phyloP scores from a whole-genome alignment of 2,888 invertebrate genomes.

The Disparrhopalites patrizii region DNA sequence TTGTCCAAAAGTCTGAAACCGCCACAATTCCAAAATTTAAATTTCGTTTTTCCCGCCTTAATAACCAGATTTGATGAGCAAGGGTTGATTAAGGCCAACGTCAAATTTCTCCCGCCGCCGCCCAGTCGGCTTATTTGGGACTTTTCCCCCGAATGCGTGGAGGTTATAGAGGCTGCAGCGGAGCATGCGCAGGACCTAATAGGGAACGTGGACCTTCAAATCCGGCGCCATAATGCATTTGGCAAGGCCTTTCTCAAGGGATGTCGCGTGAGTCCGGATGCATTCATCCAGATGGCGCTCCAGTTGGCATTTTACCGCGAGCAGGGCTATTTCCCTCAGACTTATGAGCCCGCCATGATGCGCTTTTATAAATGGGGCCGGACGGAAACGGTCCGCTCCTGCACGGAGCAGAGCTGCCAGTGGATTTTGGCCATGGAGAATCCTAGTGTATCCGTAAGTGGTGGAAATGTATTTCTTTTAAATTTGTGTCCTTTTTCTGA shows the following conservation, averaged over 20 bases:
- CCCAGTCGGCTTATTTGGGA: slow-evolving; percentile 90
- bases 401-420: slow-evolving; percentile 59
- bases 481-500: too few species aligned
- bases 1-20: too few species aligned
- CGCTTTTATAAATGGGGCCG: slow-evolving; percentile 92
- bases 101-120: slow-evolving; percentile 69
- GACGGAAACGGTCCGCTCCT: slow-evolving; percentile 96
- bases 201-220: slow-evolving; percentile 83
- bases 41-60: too few species aligned
- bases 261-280: slow-evolving; percentile 89
- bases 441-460: too few species aligned
- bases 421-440: background rate
- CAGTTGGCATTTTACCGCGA: slow-evolving; percentile 90
- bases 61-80: slow-evolving; percentile 73
- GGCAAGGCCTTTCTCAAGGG: slow-evolving; percentile 97
- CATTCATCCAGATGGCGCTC: slow-evolving; percentile 92
- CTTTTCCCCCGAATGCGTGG: slow-evolving; percentile 62
- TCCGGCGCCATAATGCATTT: slow-evolving; percentile 78
- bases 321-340: slow-evolving; percentile 85
- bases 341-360: slow-evolving; percentile 99
- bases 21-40: too few species aligned
- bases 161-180: slow-evolving; percentile 62
- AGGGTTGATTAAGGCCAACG: slow-evolving; percentile 64
- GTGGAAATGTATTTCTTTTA: too few species aligned
- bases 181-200: slow-evolving; percentile 70